Evolutionary conservation across 2,113 vertebrate genomes (phyloP).

Genomic region (Aspidoscelis tigris): DNA sequence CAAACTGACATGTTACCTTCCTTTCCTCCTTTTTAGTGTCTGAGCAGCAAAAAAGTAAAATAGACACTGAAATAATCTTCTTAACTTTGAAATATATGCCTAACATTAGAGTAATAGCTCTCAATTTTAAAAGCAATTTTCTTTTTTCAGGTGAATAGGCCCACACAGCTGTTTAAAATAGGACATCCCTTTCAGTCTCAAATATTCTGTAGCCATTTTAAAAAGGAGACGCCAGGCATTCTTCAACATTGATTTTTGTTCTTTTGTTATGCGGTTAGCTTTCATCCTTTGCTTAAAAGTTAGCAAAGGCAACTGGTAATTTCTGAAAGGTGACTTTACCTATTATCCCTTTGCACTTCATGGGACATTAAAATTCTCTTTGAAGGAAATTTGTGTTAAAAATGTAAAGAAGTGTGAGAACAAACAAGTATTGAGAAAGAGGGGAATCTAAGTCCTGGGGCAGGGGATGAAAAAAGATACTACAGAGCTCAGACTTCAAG

Average conservation of each 20-base stretch:
- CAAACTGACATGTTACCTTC: not conserved
- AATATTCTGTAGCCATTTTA: slow-evolving; percentile 11
- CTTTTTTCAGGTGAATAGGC: not conserved
- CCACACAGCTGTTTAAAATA: not conserved
- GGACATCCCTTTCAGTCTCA: not conserved
- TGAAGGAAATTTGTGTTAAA: slow-evolving; percentile 86
- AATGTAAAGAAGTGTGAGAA: slow-evolving; percentile 86
- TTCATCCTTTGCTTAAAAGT: slow-evolving; percentile 22
- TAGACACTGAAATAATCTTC: not conserved
- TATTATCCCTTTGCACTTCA: slow-evolving; percentile 16
- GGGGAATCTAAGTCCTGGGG: slow-evolving; percentile 86
- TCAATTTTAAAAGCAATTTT: not conserved
- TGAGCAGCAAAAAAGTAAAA: not conserved
- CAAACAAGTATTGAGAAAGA: slow-evolving; percentile 93
- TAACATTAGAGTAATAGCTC: not conserved
- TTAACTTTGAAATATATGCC: not conserved
- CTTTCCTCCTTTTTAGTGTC: not conserved
- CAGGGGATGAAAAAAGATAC: slow-evolving; percentile 98
- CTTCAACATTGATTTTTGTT: not conserved
- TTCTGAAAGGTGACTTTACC: not conserved
- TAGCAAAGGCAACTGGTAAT: not conserved
- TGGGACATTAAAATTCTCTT: slow-evolving; percentile 37
- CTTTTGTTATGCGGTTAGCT: not conserved
- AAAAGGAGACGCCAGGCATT: not conserved
- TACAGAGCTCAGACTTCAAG: slow-evolving; percentile 90